Evolutionary conservation across 2,797 vertebrate genomes (phyloP), one percentile per base, ranked within the genome.

Genomic region (Rhinophrynus dorsalis): DNA sequence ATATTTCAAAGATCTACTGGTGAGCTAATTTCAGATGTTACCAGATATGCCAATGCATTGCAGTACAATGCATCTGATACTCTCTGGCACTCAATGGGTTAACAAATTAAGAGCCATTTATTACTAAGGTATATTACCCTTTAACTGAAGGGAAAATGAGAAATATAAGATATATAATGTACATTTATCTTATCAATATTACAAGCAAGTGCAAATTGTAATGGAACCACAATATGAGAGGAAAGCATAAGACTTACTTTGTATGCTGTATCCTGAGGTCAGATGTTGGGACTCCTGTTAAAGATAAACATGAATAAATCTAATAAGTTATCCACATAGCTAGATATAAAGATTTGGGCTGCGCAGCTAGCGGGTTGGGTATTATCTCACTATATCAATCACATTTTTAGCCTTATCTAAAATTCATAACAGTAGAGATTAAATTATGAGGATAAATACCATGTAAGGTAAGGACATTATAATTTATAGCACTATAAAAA

Each of bases 251-350:
- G 42, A 93, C 96, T 89, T 94, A 98, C 96, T 98, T 91, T 96
- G 96, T 81, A 88, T 90, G 87, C 83, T 93, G 88, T 94, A 97
- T 91, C 93, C 93, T 76, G 94, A 92, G 84, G 93, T 93, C 86
- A 94, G 88, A 85, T 95, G 94, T 82, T 95, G 95, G 3, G 94
- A 86, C 76, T 98, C 96, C 96, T 98, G 75, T 45, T 83, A 87
- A 67, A 59, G 82, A 88, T 45, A 74, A 88, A 85, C 77, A 85
- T 54, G 89, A 81, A 56, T 77, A 84, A 67, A 79, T 47, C 80
- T 81, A 63, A 85, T 12, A 47, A 23, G 38, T 72, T 65, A 72
- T 59, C 61, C 61, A 45, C 61, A 73, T 73, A 73, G 50, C 18
- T 51, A 73, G 45, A 58, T 54, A 42, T 67, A 67, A 59, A 66